Base-by-base conservation (phyloP, 2,888 invertebrate genomes). In the Netelia fuscicornis region DNA sequence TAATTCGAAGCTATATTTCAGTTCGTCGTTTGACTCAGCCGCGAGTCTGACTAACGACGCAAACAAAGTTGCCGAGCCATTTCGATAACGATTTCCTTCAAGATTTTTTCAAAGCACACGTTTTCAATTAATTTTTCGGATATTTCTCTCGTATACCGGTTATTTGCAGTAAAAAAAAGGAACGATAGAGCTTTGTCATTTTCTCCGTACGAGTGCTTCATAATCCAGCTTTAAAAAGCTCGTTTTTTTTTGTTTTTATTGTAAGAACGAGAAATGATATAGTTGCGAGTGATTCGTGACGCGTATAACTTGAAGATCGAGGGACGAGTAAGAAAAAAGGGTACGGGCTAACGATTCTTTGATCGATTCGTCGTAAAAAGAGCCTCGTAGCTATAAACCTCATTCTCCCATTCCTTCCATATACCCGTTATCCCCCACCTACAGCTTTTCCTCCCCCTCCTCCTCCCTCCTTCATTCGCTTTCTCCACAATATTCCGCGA, bases 401-500 rank as follows among this genome's bases (percentile, higher is more conserved):
- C 44, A 20, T 56, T 44, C 23, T 10, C 64, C 13, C 11, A 8
- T 52, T 2, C 13, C 13, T 60, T 42, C 37, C 25, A 44, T 13
- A 48, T 25, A 11, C 11, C 58, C 25, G 67, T 67, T 70, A 10
- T 17, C 62, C 68, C 52, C 60, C 20, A 62, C 30, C 44, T 62
- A 37, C 48, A 23, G 64, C 37, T 11, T 20, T 56, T 37, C n/a
- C 37, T 72, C 20, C 23, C 23, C 30, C 23, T 3, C 67, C 44
- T 1, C 23, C n/a, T 11, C 42, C 67, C 44, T 17, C n/a, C n/a
- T 52, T 11, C 17, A 80, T 20, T 30, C 48, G 37, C 37, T 74
- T 79, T 56, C 42, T 42, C 58, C 42, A 58, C 68, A 67, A 75
- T 83, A 62, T 83, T 25, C 44, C 74, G 62, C 58, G 68, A 70